These are phyloP conservation scores for Hemitrygon akajei DNA, from an alignment of 2,797 vertebrate genomes.

Conservation along the genomic window DNA sequence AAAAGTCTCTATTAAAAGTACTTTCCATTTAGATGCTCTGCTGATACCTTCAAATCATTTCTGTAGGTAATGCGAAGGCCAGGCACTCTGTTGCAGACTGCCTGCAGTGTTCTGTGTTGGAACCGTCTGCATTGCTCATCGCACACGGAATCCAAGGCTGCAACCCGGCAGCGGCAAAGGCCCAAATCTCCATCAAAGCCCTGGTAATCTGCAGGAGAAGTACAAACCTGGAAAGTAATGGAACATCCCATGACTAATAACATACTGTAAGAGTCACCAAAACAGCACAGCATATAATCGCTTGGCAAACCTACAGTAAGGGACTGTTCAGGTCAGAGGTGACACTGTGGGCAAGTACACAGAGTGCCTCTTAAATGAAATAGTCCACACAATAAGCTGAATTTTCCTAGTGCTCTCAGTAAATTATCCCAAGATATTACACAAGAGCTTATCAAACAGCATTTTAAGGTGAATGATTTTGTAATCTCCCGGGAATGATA, in stretches of 20 bases:
- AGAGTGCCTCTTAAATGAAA: neutral
- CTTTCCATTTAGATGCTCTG: neutral
- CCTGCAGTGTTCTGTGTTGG: constrained; percentile 48
- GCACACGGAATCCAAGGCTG: constrained; percentile 54
- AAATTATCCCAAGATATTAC: too few species aligned
- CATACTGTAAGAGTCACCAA: neutral
- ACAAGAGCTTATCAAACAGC: too few species aligned
- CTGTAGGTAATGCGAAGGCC: constrained; percentile 49
- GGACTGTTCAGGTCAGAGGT: neutral
- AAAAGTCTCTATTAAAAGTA: too few species aligned
- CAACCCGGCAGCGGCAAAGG: constrained; percentile 68
- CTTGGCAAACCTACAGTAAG: neutral
- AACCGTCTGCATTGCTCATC: constrained; percentile 54
- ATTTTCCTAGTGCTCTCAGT: too few species aligned
- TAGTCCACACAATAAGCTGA: too few species aligned
- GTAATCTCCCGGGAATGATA: too few species aligned
- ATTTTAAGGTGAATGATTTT: too few species aligned
- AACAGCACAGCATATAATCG: neutral
- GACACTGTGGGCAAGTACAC: neutral
- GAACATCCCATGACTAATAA: neutral
- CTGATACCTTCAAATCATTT: constrained; percentile 38
- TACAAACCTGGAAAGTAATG: constrained; percentile 65
- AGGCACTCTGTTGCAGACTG: constrained; percentile 49
- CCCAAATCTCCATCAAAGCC: constrained; percentile 72
- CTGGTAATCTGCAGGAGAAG: constrained; percentile 55